A percentile compares a stretch with the other conserved stretches of the same genome.
Conservation (phyloP, 2,888 invertebrate genomes). For the Aplocera efformata region DNA sequence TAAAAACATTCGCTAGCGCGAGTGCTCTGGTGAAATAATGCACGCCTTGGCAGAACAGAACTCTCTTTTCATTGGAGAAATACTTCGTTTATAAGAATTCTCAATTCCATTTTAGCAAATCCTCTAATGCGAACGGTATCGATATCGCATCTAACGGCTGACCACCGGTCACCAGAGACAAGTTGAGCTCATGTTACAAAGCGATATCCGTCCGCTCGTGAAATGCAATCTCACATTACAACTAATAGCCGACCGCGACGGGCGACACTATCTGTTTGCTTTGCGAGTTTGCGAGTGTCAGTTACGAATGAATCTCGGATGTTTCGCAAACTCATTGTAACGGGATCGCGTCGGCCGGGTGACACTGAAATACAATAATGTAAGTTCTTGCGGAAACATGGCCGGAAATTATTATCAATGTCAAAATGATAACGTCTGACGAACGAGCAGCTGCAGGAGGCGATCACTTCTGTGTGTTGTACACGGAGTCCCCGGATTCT, state of each 20-base stretch:
- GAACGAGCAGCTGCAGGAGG: too few species aligned
- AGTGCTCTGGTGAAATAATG: slow-evolving; percentile 6
- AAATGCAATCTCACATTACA: slow-evolving; percentile 25
- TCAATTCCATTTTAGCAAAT: neutral
- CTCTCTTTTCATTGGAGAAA: too few species aligned
- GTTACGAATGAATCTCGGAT: slow-evolving; percentile 12
- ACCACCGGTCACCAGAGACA: slow-evolving; percentile 10
- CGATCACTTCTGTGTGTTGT: too few species aligned
- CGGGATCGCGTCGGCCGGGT: slow-evolving; percentile 3
- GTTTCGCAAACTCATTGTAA: slow-evolving; percentile 15
- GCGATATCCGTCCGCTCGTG: slow-evolving; percentile 29
- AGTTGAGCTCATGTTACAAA: slow-evolving; percentile 18
- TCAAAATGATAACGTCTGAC: too few species aligned
- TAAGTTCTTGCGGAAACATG: too few species aligned
- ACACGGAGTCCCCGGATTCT: too few species aligned
- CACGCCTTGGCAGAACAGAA: too few species aligned
- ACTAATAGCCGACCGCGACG: slow-evolving; percentile 1
- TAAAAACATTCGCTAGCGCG: neutral
- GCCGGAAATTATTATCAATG: too few species aligned
- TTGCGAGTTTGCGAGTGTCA: slow-evolving; percentile 9
- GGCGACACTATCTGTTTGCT: slow-evolving; percentile 6
- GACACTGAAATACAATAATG: too few species aligned
- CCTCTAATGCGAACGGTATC: too few species aligned
- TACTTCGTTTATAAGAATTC: too few species aligned
- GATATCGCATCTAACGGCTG: slow-evolving; percentile 3